Evolutionary conservation across 2,888 invertebrate species (phyloP).

Genomic region (Dioctria rufipes): DNA sequence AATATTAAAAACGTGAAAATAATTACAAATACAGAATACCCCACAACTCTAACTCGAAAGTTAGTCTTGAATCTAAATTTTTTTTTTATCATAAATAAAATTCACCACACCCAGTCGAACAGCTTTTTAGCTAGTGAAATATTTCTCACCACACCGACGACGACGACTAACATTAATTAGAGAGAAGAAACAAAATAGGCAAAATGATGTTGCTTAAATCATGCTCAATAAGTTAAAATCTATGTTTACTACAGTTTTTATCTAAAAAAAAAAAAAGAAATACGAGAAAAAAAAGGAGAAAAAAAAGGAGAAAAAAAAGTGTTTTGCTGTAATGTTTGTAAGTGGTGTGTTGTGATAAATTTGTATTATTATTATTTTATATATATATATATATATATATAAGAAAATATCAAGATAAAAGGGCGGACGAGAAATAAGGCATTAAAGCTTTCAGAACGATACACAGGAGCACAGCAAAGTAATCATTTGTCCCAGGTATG

Average conservation of each 20-base stretch:
- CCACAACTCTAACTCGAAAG: slow-evolving; percentile 18
- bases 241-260: neutral
- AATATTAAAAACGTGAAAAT: slow-evolving; percentile 5
- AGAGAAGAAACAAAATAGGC: slow-evolving; percentile 3
- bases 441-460: slow-evolving; percentile 27
- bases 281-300: too few relatives aligned
- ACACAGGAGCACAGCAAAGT: slow-evolving; percentile 16
- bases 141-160: slow-evolving; percentile 37
- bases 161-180: slow-evolving; percentile 6
- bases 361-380: neutral
- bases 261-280: too few relatives aligned
- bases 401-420: slow-evolving; percentile 9
- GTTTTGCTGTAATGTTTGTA: slow-evolving; percentile 15
- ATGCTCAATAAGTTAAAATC: slow-evolving; percentile 27
- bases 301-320: neutral
- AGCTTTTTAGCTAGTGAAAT: slow-evolving; percentile 33
- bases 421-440: slow-evolving; percentile 30
- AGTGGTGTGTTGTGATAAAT: slow-evolving; percentile 47
- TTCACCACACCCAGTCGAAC: slow-evolving; percentile 46
- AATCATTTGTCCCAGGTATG: slow-evolving; percentile 41
- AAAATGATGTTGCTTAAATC: slow-evolving; percentile 33
- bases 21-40: neutral
- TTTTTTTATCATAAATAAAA: slow-evolving; percentile 29
- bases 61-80: slow-evolving; percentile 18
- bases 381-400: neutral